Conservation (phyloP, 2,113 vertebrate genomes). For the human (Homo sapiens) region GRCh38 chr18:44076501-44077000, state of each 20-base stretch:
- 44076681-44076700: not conserved
- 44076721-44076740: not conserved
- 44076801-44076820: not conserved
- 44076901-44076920: not conserved
- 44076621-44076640: not conserved
- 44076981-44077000: not conserved
- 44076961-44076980: not conserved
- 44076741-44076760: not conserved
- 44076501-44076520: not conserved
- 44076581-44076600: not conserved
- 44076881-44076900: not conserved
- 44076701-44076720: not conserved
- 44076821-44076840: not conserved
- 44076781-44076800: not conserved
- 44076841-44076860: not conserved
- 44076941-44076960: not conserved
- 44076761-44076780: not conserved
- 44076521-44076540: not conserved
- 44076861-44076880: not conserved
- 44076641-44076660: not conserved
- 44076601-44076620: not conserved
- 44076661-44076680: not conserved
- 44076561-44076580: not conserved
- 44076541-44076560: not conserved
- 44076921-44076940: not conserved